These are phyloP conservation scores for Eciton burchellii DNA, from an alignment of 1,140 invertebrate species.

Conservation along the genomic window DNA sequence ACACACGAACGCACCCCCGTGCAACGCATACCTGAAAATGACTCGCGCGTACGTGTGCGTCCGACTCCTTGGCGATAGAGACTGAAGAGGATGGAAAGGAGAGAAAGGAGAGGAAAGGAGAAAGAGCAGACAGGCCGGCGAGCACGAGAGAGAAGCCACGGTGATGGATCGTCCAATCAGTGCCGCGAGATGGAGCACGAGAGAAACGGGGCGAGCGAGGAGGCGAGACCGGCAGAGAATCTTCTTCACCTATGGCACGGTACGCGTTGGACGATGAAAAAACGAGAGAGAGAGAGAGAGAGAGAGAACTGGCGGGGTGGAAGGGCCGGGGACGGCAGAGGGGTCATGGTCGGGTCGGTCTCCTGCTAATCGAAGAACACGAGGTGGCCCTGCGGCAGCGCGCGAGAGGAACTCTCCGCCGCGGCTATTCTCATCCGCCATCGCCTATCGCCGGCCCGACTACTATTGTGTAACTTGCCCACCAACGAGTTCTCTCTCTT, in stretches of 20 bases:
- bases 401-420: conserved; percentile 65
- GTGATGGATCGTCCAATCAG: conserved; percentile 87
- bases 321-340: no score
- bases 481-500: conserved; percentile 56
- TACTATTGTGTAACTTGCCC: conserved; percentile 64
- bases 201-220: conserved; percentile 71
- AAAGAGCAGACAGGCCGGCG: conserved; percentile 38
- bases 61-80: conserved; percentile 71
- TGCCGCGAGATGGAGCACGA: conserved; percentile 85
- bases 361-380: conserved; percentile 85
- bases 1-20: conserved; percentile 1
- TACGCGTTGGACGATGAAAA: conserved; percentile 70
- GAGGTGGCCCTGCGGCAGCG: conserved; percentile 71
- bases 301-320: no score
- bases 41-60: conserved; percentile 66
- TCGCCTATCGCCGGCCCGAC: conserved; percentile 42
- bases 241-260: conserved; percentile 80
- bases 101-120: conserved; percentile 63
- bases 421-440: conserved; percentile 53
- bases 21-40: background rate
- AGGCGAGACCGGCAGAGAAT: conserved; percentile 66
- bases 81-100: conserved; percentile 68
- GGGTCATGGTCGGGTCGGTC: conserved; percentile 85
- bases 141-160: conserved; percentile 73
- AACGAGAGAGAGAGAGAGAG: conserved; percentile 74